Evolutionary conservation across 1,140 invertebrate species (phyloP), one percentile per base, ranked within the genome.

Genomic region (Andricus grossulariae): DNA sequence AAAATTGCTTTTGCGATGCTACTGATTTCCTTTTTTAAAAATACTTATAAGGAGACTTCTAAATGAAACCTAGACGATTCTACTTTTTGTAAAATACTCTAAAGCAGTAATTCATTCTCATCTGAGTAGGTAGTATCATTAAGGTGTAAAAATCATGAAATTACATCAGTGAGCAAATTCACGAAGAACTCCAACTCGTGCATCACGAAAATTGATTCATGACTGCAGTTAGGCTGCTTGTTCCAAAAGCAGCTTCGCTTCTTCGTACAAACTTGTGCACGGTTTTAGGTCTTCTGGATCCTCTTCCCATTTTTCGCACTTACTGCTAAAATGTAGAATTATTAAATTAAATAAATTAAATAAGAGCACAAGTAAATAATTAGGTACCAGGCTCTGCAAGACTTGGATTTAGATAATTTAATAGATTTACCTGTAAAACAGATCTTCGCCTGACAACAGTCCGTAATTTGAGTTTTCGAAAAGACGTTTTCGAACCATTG

Each of bases 201-300:
- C 60, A 66, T 66, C 25, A 32, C 32, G n/a, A 16, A 8, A 66
- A 66, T 16, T 15, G 39, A 66, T n/a, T 16, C 1, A 15, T 32
- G 60, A n/a, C 15, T 66, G 60, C 8, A 21, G 66, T 82, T 80
- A 85, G 12, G 80, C 82, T 25, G 78, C 79, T 82, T 90, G 87
- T 79, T 90, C 81, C 51, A 91, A 81, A 79, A 90, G 81, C 78
- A 85, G 75, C 74, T 91, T 91, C 1, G 86, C 90, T 84, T 91
- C 88, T 76, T 91, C 90, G 25, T 88, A 90, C 72, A 91, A 85
- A 80, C 77, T 82, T 74, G 87, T 87, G 75, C 85, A 90, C 10
- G 90, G 89, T 72, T 87, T 88, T 8, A 91, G 57, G n/a, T 88
- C 84, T 39, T 88, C 85, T 7, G 80, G 66, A 11, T 88, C 86